Conservation (phyloP, 2,113 vertebrate species). For the Chionis minor region DNA sequence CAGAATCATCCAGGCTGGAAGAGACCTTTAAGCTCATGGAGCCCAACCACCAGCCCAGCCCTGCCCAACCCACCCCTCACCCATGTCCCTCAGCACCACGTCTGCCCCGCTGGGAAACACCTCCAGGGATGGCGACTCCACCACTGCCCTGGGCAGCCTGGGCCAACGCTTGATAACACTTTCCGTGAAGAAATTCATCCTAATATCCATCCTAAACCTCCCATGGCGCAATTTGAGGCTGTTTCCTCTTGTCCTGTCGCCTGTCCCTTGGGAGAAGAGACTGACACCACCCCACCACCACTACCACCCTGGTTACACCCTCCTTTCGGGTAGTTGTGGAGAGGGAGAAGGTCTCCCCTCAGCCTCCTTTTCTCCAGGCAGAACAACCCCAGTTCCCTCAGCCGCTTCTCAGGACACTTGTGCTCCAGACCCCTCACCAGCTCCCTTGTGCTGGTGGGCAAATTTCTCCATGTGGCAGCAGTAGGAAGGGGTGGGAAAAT, state of each 20-base stretch:
- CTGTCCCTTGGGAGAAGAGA: not conserved
- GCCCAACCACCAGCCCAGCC: not conserved
- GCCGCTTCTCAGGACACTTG: not conserved
- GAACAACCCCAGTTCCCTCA: not conserved
- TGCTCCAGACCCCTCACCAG: not conserved
- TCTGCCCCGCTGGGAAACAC: not conserved
- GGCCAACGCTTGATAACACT: not conserved
- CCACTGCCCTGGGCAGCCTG: not conserved
- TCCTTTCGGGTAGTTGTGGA: not conserved
- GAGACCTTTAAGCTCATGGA: not conserved
- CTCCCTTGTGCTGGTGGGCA: not conserved
- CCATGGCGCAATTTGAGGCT: not conserved
- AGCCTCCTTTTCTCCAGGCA: not conserved
- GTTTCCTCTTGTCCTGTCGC: not conserved
- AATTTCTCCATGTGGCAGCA: not conserved
- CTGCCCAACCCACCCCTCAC: not conserved
- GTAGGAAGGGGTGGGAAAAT: not conserved
- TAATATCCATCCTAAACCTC: not conserved
- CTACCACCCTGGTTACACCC: not conserved
- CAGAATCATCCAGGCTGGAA: not conserved
- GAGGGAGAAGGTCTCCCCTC: not conserved
- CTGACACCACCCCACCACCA: too few species aligned
- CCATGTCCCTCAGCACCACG: not conserved
- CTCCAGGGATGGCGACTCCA: not conserved
- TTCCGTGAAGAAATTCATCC: not conserved